phyloP scores from a whole-genome alignment of 2,888 invertebrate genomes.

The Apodemia hepburni region DNA sequence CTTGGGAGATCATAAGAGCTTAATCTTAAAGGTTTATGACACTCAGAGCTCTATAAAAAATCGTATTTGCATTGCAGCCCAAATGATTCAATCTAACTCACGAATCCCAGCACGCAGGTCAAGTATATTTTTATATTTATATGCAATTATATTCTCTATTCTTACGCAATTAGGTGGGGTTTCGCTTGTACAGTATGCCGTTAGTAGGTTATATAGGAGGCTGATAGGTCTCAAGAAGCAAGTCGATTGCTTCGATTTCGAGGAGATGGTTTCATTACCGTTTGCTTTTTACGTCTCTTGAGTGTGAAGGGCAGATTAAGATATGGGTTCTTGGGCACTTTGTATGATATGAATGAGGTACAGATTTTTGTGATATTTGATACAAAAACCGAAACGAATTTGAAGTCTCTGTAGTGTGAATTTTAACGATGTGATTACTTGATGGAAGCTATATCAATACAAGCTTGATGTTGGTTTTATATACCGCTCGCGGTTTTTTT shows the following conservation, averaged over 20 bases:
- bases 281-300: constrained; percentile 26
- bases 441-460: no score
- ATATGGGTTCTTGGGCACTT: constrained; percentile 1
- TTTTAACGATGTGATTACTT: no score
- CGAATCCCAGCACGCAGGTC: constrained; percentile 51
- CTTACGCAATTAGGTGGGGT: constrained; percentile 15
- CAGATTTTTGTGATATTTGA: neutral
- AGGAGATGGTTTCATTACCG: constrained; percentile 29
- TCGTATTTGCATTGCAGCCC: constrained; percentile 65
- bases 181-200: constrained; percentile 13
- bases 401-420: no score
- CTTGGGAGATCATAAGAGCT: constrained; percentile 56
- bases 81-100: constrained; percentile 58
- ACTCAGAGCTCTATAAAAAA: constrained; percentile 51
- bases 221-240: constrained; percentile 29
- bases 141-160: constrained; percentile 27
- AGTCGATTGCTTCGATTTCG: constrained; percentile 26
- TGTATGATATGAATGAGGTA: neutral
- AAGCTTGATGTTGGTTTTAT: no score
- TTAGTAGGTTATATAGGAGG: constrained; percentile 28
- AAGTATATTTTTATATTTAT: constrained; percentile 35
- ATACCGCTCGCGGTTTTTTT: no score
- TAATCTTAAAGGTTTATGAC: constrained; percentile 55
- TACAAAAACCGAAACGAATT: no score
- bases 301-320: constrained; percentile 2